Percentiles rank a stretch among this genome's conserved stretches.
Evolutionary conservation across 1,140 invertebrate species (phyloP).

Genomic region (Ips nitidus): DNA sequence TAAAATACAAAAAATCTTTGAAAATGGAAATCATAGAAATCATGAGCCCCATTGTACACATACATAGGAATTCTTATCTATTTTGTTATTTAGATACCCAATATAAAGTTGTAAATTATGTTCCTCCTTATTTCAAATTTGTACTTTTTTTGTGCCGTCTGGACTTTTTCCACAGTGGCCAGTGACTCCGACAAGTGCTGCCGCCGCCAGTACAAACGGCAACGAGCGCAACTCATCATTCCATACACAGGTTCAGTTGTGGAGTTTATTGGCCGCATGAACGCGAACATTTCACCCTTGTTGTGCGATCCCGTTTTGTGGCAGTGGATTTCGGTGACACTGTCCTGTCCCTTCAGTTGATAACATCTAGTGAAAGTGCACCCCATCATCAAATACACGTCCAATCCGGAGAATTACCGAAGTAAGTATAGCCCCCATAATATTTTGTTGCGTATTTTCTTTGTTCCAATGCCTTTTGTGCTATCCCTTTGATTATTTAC

Average conservation of each 20-base stretch:
- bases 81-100: no score
- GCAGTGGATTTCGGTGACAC: background rate
- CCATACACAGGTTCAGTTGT: slow-evolving; percentile 6
- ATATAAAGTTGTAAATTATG: no score
- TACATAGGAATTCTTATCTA: no score
- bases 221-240: background rate
- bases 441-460: slow-evolving; percentile 15
- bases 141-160: no score
- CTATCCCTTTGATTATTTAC: background rate
- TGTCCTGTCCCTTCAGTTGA: slow-evolving; percentile 5
- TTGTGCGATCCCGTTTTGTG: slow-evolving; percentile 7
- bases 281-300: background rate
- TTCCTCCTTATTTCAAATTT: no score
- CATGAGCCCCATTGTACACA: no score
- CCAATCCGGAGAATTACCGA: slow-evolving; percentile 10
- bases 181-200: background rate
- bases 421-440: background rate
- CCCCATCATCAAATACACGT: background rate
- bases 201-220: background rate
- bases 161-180: no score
- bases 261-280: background rate
- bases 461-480: slow-evolving; percentile 11
- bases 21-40: no score
- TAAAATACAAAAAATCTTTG: no score
- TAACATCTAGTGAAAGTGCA: slow-evolving; percentile 12